Conservation (phyloP, 2,888 invertebrate species). For the Ornithoptera alexandrae region DNA sequence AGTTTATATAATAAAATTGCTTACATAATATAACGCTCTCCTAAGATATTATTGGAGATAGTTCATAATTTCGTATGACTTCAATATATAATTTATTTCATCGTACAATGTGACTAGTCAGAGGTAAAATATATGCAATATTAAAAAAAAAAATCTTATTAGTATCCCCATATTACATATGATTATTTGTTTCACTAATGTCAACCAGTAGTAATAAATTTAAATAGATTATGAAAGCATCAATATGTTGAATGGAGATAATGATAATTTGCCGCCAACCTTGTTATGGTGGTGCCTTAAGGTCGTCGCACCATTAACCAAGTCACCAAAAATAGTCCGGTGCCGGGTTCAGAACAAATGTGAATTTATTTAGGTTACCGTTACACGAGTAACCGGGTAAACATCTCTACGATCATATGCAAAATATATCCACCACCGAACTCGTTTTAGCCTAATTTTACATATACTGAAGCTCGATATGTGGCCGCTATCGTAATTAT, state of each 20-base stretch:
- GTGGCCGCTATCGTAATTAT: slow-evolving; percentile 8
- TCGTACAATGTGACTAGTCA: not conserved
- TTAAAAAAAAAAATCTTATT: not conserved
- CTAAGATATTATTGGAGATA: not conserved
- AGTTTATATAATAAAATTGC: not conserved
- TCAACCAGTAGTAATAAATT: not conserved
- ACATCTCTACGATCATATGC: slow-evolving; percentile 28
- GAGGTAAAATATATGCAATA: too few relatives aligned
- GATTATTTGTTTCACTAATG: not conserved
- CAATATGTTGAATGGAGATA: not conserved
- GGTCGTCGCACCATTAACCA: slow-evolving; percentile 52
- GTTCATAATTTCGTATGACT: not conserved
- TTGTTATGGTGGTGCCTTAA: slow-evolving; percentile 34
- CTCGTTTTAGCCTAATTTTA: slow-evolving; percentile 17
- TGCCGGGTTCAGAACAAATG: slow-evolving; percentile 53
- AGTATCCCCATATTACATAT: too few relatives aligned
- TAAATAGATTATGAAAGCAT: not conserved
- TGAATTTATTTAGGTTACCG: slow-evolving; percentile 60
- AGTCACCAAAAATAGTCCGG: slow-evolving; percentile 51
- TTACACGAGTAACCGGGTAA: slow-evolving; percentile 54
- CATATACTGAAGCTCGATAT: not conserved
- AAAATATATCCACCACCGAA: slow-evolving; percentile 10
- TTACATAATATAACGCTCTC: not conserved
- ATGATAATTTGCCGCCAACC: not conserved
- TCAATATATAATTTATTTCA: not conserved